A percentile compares a stretch with the other conserved stretches of the same genome.
These are phyloP conservation scores for Dicaeum eximium DNA, from an alignment of 2,113 vertebrate genomes.

Conservation along the genomic window DNA sequence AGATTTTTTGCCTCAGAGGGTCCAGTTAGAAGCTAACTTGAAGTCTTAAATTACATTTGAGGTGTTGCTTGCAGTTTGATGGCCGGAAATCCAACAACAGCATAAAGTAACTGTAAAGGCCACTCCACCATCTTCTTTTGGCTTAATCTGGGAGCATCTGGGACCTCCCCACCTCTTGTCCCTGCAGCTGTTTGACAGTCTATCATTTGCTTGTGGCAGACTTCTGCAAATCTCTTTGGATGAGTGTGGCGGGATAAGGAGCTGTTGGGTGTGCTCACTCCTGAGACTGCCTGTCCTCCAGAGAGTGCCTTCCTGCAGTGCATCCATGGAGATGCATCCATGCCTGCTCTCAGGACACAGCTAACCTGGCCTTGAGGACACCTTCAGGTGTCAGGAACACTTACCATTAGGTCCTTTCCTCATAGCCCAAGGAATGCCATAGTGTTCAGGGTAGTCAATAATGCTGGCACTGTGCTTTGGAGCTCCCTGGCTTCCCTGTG, in stretches of 20 bases:
- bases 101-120: not conserved
- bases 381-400: not conserved
- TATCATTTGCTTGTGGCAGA: not conserved
- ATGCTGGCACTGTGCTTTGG: not conserved
- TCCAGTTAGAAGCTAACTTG: conserved; percentile 4
- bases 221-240: not conserved
- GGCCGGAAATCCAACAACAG: not conserved
- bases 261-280: not conserved
- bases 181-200: not conserved
- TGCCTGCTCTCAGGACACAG: not conserved
- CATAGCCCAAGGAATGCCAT: not conserved
- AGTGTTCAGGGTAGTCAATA: not conserved
- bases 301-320: not conserved
- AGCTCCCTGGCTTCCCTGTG: not conserved
- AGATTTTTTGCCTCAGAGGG: not conserved
- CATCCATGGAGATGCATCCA: too few relatives aligned
- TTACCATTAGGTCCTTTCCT: not conserved
- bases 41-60: not conserved
- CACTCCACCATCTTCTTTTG: not conserved
- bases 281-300: not conserved
- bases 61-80: not conserved
- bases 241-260: not conserved
- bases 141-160: not conserved
- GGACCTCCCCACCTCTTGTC: not conserved
- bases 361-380: not conserved